Percentiles rank a stretch among this genome's conserved stretches.
Evolutionary conservation across 2,888 invertebrate genomes (phyloP).

Genomic region (Glaucopsyche alexis): DNA sequence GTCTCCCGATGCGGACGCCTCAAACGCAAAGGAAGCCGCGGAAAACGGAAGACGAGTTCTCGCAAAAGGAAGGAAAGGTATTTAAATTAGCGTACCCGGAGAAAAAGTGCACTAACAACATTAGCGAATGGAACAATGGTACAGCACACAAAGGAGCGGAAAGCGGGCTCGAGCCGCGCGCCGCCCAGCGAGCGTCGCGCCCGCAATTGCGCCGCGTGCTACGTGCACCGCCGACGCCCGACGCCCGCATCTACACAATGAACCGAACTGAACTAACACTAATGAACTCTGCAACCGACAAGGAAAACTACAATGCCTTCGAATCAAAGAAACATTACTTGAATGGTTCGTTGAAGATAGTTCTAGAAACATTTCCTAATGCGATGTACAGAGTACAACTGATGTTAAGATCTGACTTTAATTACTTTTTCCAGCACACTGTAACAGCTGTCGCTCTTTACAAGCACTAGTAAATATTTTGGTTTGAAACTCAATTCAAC

Average conservation of each 20-base stretch:
- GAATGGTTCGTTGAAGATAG: constrained; percentile 34
- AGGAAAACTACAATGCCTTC: constrained; percentile 39
- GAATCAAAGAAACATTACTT: constrained; percentile 41
- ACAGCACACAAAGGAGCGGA: constrained; percentile 65
- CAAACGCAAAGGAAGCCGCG: constrained; percentile 76
- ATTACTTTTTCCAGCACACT: constrained; percentile 25
- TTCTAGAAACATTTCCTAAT: constrained; percentile 24
- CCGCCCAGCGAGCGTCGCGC: constrained; percentile 37
- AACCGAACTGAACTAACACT: constrained; percentile 46
- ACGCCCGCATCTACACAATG: constrained; percentile 42
- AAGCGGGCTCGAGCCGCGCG: constrained; percentile 49
- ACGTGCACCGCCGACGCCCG: constrained; percentile 39
- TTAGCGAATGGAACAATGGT: constrained; percentile 75
- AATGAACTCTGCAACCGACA: constrained; percentile 41
- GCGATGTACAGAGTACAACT: constrained; percentile 18
- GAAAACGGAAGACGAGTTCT: constrained; percentile 77
- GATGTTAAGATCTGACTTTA: constrained; percentile 27
- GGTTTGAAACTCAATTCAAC: not conserved
- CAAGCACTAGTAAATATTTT: constrained; percentile 18
- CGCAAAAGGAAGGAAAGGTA: constrained; percentile 76
- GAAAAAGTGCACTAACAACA: constrained; percentile 80
- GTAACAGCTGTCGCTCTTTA: constrained; percentile 23
- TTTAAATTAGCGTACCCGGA: constrained; percentile 78
- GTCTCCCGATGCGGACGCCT: constrained; percentile 73
- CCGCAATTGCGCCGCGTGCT: constrained; percentile 39